Percentiles rank a stretch among this genome's conserved stretches.
Evolutionary conservation across 2,888 invertebrate genomes (phyloP).

Genomic region (Punctoribates punctum): DNA sequence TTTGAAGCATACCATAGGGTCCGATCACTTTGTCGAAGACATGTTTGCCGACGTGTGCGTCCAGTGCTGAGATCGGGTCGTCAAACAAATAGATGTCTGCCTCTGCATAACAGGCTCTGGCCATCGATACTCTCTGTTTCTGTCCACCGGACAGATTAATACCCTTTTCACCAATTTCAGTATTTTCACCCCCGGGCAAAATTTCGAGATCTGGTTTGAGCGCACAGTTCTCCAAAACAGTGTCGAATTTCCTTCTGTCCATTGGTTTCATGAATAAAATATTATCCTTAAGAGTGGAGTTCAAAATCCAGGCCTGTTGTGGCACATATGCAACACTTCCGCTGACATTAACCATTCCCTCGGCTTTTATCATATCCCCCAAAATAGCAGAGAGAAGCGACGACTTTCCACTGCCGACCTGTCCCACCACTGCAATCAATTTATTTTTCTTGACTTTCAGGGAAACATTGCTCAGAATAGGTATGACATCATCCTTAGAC

Average conservation of each 20-base stretch:
- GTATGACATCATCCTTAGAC: conserved; percentile 59
- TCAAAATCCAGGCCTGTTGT: conserved; percentile 49
- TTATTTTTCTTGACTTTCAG: conserved; percentile 43
- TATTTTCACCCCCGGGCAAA: conserved; percentile 56
- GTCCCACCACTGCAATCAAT: conserved; percentile 48
- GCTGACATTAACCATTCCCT: conserved; percentile 44
- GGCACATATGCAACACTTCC: conserved; percentile 42
- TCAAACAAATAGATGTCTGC: conserved; percentile 58
- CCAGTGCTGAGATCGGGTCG: conserved; percentile 60
- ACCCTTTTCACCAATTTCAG: conserved; percentile 59
- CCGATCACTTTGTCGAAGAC: conserved; percentile 59
- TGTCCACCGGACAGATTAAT: conserved; percentile 56
- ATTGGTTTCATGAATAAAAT: conserved; percentile 55
- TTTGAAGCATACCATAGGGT: conserved; percentile 55
- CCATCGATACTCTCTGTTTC: conserved; percentile 55
- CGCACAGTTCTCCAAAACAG: conserved; percentile 56
- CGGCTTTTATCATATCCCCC: conserved; percentile 49
- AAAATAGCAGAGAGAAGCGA: conserved; percentile 48
- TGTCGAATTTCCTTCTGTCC: conserved; percentile 51
- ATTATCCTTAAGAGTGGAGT: conserved; percentile 56
- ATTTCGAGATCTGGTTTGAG: conserved; percentile 56
- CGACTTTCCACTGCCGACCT: conserved; percentile 48
- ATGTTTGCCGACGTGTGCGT: conserved; percentile 56
- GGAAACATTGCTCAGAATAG: conserved; percentile 45
- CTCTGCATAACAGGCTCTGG: conserved; percentile 49